phyloP scores from a whole-genome alignment of 1,140 invertebrate species.

The Phymastichus coffea region DNA sequence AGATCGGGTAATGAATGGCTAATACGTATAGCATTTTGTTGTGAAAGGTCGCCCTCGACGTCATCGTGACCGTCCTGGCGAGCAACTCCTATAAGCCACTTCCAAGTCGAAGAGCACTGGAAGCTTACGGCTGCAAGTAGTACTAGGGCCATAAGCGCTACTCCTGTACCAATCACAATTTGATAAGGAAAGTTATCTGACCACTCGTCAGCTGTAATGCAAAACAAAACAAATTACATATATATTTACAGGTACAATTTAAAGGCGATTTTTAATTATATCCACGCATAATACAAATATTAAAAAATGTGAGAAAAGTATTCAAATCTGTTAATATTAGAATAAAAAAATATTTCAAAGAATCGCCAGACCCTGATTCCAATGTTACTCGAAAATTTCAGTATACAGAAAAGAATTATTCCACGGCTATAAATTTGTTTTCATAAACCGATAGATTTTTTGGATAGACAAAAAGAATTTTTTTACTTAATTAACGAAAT shows the following conservation, averaged over 20 bases:
- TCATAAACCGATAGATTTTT: too few relatives aligned
- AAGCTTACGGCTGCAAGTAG: conserved; percentile 68
- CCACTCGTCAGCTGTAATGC: conserved; percentile 48
- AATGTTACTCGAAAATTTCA: too few relatives aligned
- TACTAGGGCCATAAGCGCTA: conserved; percentile 66
- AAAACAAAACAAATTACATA: conserved; percentile 32
- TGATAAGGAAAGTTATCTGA: conserved; percentile 54
- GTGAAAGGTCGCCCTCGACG: conserved; percentile 61
- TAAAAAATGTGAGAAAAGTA: too few relatives aligned
- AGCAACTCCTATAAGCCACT: conserved; percentile 64
- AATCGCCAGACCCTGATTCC: too few relatives aligned
- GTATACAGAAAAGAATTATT: too few relatives aligned
- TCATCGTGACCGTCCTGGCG: conserved; percentile 57
- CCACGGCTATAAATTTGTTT: too few relatives aligned
- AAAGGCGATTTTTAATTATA: too few relatives aligned
- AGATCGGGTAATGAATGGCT: conserved; percentile 74
- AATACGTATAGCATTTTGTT: conserved; percentile 70
- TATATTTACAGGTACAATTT: not conserved
- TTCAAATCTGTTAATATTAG: too few relatives aligned
- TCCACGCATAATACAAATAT: too few relatives aligned
- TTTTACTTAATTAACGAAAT: too few relatives aligned
- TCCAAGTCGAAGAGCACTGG: conserved; percentile 70
- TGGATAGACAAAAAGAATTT: too few relatives aligned
- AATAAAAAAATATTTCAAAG: too few relatives aligned
- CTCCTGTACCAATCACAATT: conserved; percentile 58